Evolutionary conservation across 2,888 invertebrate species (phyloP).

Genomic region (Drosophila fulvimacula): DNA sequence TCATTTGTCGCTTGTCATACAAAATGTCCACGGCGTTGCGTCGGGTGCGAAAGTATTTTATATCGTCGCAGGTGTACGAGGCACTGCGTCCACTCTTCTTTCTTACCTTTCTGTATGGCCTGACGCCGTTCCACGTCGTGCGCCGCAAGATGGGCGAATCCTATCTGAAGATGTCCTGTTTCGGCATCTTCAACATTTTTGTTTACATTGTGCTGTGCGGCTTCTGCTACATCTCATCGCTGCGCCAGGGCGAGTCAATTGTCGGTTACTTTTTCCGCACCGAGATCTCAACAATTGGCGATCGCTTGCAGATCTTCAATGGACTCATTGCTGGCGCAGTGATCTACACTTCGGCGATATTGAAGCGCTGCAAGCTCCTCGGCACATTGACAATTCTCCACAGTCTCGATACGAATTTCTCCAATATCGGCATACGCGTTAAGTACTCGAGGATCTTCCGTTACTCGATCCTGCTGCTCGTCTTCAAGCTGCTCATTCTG

Average conservation of each 20-base stretch:
- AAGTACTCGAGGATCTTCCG: slow-evolving; percentile 82
- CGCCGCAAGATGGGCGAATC: slow-evolving; percentile 74
- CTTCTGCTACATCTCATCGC: slow-evolving; percentile 69
- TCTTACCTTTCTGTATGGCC: slow-evolving; percentile 78
- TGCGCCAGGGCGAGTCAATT: slow-evolving; percentile 80
- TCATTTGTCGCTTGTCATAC: slow-evolving; percentile 19
- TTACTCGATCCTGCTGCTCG: slow-evolving; percentile 76
- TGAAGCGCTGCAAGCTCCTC: slow-evolving; percentile 74
- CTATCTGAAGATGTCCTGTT: slow-evolving; percentile 70
- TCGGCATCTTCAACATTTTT: slow-evolving; percentile 69
- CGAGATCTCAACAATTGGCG: slow-evolving; percentile 81
- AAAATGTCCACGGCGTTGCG: slow-evolving; percentile 55
- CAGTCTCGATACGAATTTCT: slow-evolving; percentile 78
- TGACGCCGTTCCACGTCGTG: slow-evolving; percentile 82
- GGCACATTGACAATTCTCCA: slow-evolving; percentile 75
- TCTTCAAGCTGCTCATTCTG: slow-evolving; percentile 76
- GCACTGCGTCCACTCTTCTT: slow-evolving; percentile 81
- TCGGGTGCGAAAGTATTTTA: slow-evolving; percentile 79
- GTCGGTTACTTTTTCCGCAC: slow-evolving; percentile 83
- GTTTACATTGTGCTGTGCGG: slow-evolving; percentile 69
- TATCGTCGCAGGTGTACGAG: slow-evolving; percentile 82
- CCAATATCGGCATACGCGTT: slow-evolving; percentile 80
- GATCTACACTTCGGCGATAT: slow-evolving; percentile 79
- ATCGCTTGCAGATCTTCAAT: slow-evolving; percentile 81
- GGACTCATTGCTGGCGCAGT: slow-evolving; percentile 81